Evolutionary conservation across 2,113 vertebrate genomes (phyloP), one percentile per base, ranked within the genome.

Genomic region (Lamprologus ornatipinnis): DNA sequence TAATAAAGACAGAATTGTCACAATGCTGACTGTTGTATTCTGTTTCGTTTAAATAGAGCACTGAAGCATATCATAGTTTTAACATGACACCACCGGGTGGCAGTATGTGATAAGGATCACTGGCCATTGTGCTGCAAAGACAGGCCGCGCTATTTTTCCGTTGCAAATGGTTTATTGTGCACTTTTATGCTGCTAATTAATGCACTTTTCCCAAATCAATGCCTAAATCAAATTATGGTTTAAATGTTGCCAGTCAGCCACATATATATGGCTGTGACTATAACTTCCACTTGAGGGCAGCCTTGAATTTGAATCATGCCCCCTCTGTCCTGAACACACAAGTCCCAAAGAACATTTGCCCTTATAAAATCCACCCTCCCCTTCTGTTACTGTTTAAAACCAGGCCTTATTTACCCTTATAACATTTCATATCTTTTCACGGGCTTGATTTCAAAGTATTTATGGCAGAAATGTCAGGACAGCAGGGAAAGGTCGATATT

Each of bases 1-100:
- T 95, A 96, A 95, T 95, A 95, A 97, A 95, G 89, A 85, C 37
- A 15, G 4, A 84, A 82, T 84, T 90, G 87, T 92, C 86, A 75
- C 79, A 86, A 81, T 10, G 2, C 19, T 80, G 83, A 5, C 35
- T 88, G 13, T 8, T 15, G 6, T 75, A 49, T 58, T 19, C 19
- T 63, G 51, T 33, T 40, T 54, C 37, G 13, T 73, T 73, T 45
- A 45, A 73, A 55, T 14, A 6, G 15, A 40, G 31, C 19, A 12
- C 14, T 2, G 31, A 2, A 8, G 4, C 31, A 12, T 28, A 6
- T 23, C 6, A 2, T 57, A 45, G 75, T 82, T 28, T 8, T 51
- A 6, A 15, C 9, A 4, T 13, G 4, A 0, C 6, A 81, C 89
- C 93, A 93, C 75, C 65, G 95, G 95, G 84, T 85, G 95, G 94